phyloP scores from a whole-genome alignment of 2,888 invertebrate species.

The Griposia aprilina region DNA sequence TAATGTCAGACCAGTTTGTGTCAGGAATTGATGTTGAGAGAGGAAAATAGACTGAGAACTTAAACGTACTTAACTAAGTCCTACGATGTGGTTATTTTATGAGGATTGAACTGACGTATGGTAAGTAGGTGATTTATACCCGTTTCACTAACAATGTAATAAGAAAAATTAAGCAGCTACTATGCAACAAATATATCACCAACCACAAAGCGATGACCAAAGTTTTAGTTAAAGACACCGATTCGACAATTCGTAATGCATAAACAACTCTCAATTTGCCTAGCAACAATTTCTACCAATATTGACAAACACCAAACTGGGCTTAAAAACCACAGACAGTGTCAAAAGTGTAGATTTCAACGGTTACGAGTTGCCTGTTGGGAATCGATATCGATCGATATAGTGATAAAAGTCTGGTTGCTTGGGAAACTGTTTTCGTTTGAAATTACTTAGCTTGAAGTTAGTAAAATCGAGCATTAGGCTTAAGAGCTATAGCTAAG shows the following conservation, averaged over 20 bases:
- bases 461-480: too few relatives aligned
- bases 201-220: not conserved
- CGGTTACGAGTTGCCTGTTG: too few relatives aligned
- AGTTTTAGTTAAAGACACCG: not conserved
- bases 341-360: too few relatives aligned
- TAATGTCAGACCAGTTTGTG: conserved; percentile 57
- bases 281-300: too few relatives aligned
- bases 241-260: not conserved
- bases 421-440: too few relatives aligned
- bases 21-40: conserved; percentile 41
- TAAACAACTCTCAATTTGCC: not conserved
- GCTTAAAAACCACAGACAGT: too few relatives aligned
- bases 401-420: too few relatives aligned
- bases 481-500: too few relatives aligned
- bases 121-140: not conserved
- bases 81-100: not conserved
- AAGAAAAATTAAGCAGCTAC: not conserved
- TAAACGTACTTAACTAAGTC: not conserved
- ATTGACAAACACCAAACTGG: too few relatives aligned
- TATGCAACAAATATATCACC: not conserved
- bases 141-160: not conserved
- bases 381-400: too few relatives aligned
- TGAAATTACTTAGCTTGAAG: too few relatives aligned
- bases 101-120: not conserved
- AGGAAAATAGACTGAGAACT: conserved; percentile 32